Evolutionary conservation across 1,140 invertebrate species (phyloP), one percentile per base, ranked within the genome.

Genomic region (Trypoxylus dichotomus): DNA sequence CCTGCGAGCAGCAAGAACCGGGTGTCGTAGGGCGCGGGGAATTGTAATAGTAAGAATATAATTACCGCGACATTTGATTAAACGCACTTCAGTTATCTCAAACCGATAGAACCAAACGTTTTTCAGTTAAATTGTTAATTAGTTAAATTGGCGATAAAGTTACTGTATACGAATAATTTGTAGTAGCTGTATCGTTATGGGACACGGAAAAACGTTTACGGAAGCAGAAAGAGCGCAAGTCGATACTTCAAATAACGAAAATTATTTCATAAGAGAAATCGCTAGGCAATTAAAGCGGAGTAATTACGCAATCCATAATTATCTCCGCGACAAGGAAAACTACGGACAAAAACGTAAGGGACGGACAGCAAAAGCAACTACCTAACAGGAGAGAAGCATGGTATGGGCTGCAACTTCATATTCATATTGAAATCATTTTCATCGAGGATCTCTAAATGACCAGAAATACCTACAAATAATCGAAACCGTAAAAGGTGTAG

Each of bases 31-130:
- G 32, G 32, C 32, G 32, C 32, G 7, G 32, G 32, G 32, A 7
- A 32, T 7, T 32, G 32, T 32, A 32, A 32, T 32, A 32, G 32
- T 32, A 32, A 7, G 7, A 7, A 32, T 32, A 54, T 5, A 54
- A 54, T 15, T 3, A 54, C 47, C 15, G 47, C 47, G 47, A 15
- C 47, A 54, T 15, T 54, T n/a, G 47, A 54, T 54, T 54, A 19
- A 54, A 15, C 15, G 47, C 47, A 15, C 10, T 54, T 47, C 43
- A 47, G 43, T 47, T 47, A n/a, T 47, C 11, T 47, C 11, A 2
- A n/a, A 11, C n/a, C 82, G 41, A 76, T 82, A 19, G 79, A 32
- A 32, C 2, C 32, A 32, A 32, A 32, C 32, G 32, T 32, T 7
- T 32, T 32, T 32, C 32, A 32, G 32, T 32, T 2, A 32, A 3